Evolutionary conservation across 2,797 vertebrate genomes (phyloP), one percentile per base, ranked within the genome.

Genomic region (Lutjanus argentimaculatus): DNA sequence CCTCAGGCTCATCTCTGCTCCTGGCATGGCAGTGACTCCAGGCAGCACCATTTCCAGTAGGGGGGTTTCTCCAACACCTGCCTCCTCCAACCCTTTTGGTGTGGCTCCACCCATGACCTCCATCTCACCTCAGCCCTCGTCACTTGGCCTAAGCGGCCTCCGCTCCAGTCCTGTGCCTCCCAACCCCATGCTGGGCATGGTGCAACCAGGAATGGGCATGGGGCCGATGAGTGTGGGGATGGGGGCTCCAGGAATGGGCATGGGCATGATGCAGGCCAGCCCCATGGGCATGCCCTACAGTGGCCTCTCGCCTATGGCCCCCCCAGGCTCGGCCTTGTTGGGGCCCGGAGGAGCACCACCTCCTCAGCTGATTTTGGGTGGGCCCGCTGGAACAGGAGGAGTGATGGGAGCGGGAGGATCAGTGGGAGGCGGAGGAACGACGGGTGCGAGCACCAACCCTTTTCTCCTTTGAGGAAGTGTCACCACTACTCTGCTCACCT

Each of bases 121-220:
- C 67, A 96, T 96, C 84, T 96, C 96, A 71, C 96, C 96, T 61
- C 96, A 96, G 92, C 95, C 96, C 72, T 96, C 96, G n/a, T 95
- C 95, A 7, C 93, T 96, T 8, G 95, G 96, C 80, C 91, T 96
- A 66, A 96, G 94, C 8, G 82, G 93, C 82, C 94, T 96, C 63
- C 96, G 95, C 82, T 93, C 94, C 91, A 96, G 96, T 85, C 96
- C 96, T 19, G 94, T 96, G 80, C 96, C 96, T 66, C 95, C 93
- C 64, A 96, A 95, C 67, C 93, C 95, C 77, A 95, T 96, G 95
- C 87, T 96, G 86, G 90, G 95, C 89, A 92, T 96, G 95, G 91
- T 94, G 79, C 93, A 92, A 67, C 95, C 94, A 13, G 95, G 91
- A 21, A 94, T 96, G 93, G 88, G 87, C 70, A 88, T 96, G 69